Evolutionary conservation across 2,888 invertebrate genomes (phyloP).

Genomic region (Pantelozetes paolii): DNA sequence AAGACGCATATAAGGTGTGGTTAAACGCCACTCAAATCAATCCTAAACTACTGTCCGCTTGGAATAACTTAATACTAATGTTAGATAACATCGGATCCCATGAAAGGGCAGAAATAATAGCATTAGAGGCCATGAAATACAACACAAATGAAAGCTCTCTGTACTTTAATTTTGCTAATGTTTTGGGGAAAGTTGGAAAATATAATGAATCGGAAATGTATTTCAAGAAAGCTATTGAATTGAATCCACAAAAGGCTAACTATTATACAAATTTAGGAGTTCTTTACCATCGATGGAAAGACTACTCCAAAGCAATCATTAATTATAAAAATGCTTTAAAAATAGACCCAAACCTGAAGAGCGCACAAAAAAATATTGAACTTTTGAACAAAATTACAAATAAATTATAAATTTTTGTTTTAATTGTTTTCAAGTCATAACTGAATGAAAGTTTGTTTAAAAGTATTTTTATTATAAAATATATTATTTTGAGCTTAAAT

Average conservation of each 20-base stretch:
- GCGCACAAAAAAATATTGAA: conserved; percentile 45
- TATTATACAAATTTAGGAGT: conserved; percentile 85
- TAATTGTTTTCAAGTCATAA: too few species aligned
- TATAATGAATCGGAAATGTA: conserved; percentile 74
- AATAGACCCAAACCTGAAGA: conserved; percentile 61
- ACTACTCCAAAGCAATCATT: conserved; percentile 65
- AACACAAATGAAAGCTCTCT: conserved; percentile 71
- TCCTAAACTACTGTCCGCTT: conserved; percentile 74
- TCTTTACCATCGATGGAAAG: conserved; percentile 87
- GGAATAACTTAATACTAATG: conserved; percentile 85
- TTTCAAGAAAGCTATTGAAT: conserved; percentile 69
- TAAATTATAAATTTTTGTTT: too few species aligned
- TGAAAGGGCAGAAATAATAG: conserved; percentile 66
- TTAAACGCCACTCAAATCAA: conserved; percentile 70
- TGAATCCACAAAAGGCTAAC: conserved; percentile 65
- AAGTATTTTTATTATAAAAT: too few species aligned
- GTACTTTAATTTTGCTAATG: conserved; percentile 81
- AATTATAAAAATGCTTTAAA: conserved; percentile 71
- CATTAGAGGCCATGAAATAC: conserved; percentile 64
- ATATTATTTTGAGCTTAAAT: too few species aligned
- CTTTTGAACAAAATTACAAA: conserved; percentile 42
- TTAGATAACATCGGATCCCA: conserved; percentile 68
- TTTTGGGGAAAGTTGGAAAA: conserved; percentile 72
- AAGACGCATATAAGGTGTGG: conserved; percentile 76
- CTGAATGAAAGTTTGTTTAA: too few species aligned